phyloP scores from a whole-genome alignment of 2,888 invertebrate genomes.

The Brachylomia viminalis region DNA sequence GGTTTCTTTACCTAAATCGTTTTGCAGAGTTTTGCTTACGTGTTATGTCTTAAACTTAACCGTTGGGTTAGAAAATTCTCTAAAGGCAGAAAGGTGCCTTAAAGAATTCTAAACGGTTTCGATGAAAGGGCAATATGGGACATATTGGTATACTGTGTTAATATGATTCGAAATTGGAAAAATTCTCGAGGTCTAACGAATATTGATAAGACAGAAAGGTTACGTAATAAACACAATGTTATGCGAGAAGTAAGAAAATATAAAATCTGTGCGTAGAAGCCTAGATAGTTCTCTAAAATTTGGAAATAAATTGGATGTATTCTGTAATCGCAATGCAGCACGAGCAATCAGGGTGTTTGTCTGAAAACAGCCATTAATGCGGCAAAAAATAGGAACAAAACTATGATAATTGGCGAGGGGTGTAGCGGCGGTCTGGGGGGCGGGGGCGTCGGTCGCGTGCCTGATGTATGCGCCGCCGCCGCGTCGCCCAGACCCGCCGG shows the following conservation, averaged over 20 bases:
- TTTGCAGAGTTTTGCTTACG: background rate
- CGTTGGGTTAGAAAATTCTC: background rate
- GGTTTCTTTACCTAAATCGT: too few relatives aligned
- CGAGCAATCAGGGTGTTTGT: slow-evolving; percentile 66
- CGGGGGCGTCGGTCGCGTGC: slow-evolving; percentile 83
- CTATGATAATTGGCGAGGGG: slow-evolving; percentile 83
- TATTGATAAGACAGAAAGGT: background rate
- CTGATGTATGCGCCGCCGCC: slow-evolving; percentile 90
- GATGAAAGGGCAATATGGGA: background rate
- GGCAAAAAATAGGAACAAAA: slow-evolving; percentile 81
- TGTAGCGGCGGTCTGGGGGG: slow-evolving; percentile 61
- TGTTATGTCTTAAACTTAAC: background rate
- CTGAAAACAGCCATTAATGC: slow-evolving; percentile 73
- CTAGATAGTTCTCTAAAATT: background rate
- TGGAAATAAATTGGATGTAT: slow-evolving; percentile 20
- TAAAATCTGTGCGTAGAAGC: background rate
- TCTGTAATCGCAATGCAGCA: slow-evolving; percentile 67
- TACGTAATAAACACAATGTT: slow-evolving; percentile 4
- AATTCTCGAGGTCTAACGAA: background rate
- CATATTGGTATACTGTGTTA: background rate
- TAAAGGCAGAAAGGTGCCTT: background rate
- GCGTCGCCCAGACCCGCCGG: slow-evolving; percentile 88
- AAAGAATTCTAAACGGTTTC: background rate
- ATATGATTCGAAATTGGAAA: background rate
- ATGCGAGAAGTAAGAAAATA: background rate